A percentile compares a stretch with the other conserved stretches of the same genome.
Evolutionary conservation across 2,888 invertebrate species (phyloP).

Genomic region (Thalpophila matura): DNA sequence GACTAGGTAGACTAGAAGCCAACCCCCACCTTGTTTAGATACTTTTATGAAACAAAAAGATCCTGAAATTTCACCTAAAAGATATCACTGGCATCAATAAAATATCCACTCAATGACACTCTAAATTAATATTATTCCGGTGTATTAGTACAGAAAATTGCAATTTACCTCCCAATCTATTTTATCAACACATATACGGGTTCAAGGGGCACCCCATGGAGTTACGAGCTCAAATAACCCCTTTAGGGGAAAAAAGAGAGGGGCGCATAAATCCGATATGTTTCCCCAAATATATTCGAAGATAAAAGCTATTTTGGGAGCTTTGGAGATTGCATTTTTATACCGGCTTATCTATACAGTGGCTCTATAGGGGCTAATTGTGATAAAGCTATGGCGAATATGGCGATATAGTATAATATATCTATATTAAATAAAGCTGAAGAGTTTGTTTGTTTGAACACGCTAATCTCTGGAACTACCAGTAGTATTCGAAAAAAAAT

Average conservation of each 20-base stretch:
- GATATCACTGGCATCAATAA: neutral
- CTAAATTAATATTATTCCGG: slow-evolving; percentile 19
- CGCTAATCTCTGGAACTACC: too few species aligned
- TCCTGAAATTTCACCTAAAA: too few species aligned
- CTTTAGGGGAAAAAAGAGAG: slow-evolving; percentile 42
- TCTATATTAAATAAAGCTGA: too few species aligned
- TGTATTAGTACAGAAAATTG: slow-evolving; percentile 40
- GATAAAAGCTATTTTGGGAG: slow-evolving; percentile 49
- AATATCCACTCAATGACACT: neutral
- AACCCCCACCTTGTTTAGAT: too few species aligned
- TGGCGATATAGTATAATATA: too few species aligned
- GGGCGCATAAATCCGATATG: slow-evolving; percentile 51
- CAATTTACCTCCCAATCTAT: slow-evolving; percentile 52
- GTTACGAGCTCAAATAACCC: slow-evolving; percentile 51
- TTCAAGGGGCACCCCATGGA: slow-evolving; percentile 29
- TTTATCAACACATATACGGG: slow-evolving; percentile 30
- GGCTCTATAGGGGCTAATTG: slow-evolving; percentile 33
- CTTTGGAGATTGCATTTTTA: slow-evolving; percentile 50
- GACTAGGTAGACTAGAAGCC: too few species aligned
- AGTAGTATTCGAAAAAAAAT: too few species aligned
- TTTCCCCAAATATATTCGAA: slow-evolving; percentile 49
- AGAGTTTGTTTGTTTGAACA: too few species aligned
- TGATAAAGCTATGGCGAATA: too few species aligned
- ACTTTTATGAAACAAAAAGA: too few species aligned
- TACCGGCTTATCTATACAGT: slow-evolving; percentile 26